Evolutionary conservation across 2,888 invertebrate genomes (phyloP).

Genomic region (Ophioninae sp.): DNA sequence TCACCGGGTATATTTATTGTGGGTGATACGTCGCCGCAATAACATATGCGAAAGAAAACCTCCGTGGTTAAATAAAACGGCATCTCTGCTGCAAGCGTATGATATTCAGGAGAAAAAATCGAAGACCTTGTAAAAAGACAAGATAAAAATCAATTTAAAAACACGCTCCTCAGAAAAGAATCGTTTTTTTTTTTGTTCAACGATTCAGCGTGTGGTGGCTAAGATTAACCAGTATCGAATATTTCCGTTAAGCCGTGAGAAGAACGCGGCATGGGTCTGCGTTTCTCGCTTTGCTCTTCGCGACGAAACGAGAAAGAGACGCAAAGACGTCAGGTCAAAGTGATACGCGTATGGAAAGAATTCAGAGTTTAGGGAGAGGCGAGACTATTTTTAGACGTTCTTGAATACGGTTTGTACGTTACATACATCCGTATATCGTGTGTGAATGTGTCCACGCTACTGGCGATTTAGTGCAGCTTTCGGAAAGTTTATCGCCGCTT

Average conservation of each 20-base stretch:
- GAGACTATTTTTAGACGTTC: slow-evolving; percentile 62
- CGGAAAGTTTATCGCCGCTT: slow-evolving; percentile 18
- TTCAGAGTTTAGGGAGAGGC: slow-evolving; percentile 59
- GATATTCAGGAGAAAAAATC: background rate
- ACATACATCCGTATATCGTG: background rate
- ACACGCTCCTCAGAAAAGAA: slow-evolving; percentile 23
- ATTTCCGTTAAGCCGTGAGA: slow-evolving; percentile 11
- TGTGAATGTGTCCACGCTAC: slow-evolving; percentile 5
- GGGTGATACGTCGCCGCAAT: slow-evolving; percentile 7
- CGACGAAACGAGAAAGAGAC: background rate
- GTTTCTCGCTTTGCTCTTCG: slow-evolving; percentile 14
- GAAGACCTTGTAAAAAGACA: background rate
- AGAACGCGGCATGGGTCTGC: slow-evolving; percentile 45
- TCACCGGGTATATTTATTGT: slow-evolving; percentile 7
- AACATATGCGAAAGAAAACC: slow-evolving; percentile 9
- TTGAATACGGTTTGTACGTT: slow-evolving; percentile 46
- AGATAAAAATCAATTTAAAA: background rate
- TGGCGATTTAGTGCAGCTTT: slow-evolving; percentile 37
- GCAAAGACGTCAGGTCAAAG: slow-evolving; percentile 3
- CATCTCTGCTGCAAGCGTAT: background rate
- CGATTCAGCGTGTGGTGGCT: slow-evolving; percentile 43
- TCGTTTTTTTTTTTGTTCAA: background rate
- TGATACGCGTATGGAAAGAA: slow-evolving; percentile 40
- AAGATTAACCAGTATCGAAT: slow-evolving; percentile 12
- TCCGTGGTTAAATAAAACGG: too few species aligned